Percentiles rank a stretch among this genome's conserved stretches.
These are phyloP conservation scores for Chrysolina americana DNA, from an alignment of 2,888 invertebrate genomes.

Conservation along the genomic window DNA sequence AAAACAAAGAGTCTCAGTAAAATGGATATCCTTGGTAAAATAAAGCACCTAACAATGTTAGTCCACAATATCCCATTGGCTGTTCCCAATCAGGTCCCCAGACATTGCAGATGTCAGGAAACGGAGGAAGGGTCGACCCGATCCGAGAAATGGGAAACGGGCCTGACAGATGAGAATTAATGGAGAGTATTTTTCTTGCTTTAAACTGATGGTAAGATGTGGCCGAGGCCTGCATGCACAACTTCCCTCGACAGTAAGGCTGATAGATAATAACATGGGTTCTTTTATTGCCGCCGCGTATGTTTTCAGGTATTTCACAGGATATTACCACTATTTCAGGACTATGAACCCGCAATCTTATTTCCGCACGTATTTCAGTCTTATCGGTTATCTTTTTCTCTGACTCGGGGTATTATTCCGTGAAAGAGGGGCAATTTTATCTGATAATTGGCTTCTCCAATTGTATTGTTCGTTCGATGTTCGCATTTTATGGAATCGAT, in stretches of 20 bases:
- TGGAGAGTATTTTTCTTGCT: conserved; percentile 68
- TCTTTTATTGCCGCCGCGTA: conserved; percentile 38
- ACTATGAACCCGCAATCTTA: conserved; percentile 15
- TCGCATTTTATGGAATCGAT: not conserved
- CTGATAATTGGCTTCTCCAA: not conserved
- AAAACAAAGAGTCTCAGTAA: conserved; percentile 26
- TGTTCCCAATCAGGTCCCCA: conserved; percentile 45
- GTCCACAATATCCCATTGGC: conserved; percentile 42
- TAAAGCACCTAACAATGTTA: conserved; percentile 45
- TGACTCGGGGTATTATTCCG: not conserved
- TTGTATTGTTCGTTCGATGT: not conserved
- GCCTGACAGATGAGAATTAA: conserved; percentile 67
- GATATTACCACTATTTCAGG: conserved; percentile 29
- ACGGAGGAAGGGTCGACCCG: conserved; percentile 42
- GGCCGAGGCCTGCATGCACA: conserved; percentile 61
- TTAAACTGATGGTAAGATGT: conserved; percentile 67
- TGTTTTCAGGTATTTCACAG: conserved; percentile 33
- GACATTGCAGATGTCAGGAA: conserved; percentile 44
- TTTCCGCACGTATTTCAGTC: conserved; percentile 17
- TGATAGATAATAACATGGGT: conserved; percentile 55
- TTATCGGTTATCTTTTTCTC: conserved; percentile 10
- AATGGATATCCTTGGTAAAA: conserved; percentile 26
- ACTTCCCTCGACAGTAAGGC: conserved; percentile 51
- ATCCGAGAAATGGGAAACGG: conserved; percentile 39
- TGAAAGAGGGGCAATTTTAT: not conserved